Evolutionary conservation across 1,140 invertebrate species (phyloP).

Genomic region (Zaprionus inermis): DNA sequence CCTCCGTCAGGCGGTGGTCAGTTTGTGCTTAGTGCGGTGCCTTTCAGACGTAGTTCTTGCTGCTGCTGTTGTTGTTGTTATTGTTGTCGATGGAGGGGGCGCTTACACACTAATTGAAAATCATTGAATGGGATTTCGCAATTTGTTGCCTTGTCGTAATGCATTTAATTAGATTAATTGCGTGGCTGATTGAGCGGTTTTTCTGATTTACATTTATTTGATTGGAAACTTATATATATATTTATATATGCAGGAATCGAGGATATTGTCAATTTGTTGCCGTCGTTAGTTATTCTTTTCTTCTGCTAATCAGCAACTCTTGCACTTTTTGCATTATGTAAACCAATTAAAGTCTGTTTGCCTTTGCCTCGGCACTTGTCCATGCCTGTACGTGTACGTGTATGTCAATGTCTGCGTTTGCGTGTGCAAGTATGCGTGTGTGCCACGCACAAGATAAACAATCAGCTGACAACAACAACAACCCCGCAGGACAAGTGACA

Average conservation of each 20-base stretch:
- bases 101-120: constrained; percentile 73
- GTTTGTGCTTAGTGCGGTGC: constrained; percentile 7
- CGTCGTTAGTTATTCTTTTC: not conserved
- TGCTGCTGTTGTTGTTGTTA: constrained; percentile 10
- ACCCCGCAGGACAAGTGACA: constrained; percentile 5
- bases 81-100: constrained; percentile 50
- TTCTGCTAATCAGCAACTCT: not conserved
- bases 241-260: not conserved
- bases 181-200: constrained; percentile 15
- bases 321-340: constrained; percentile 1
- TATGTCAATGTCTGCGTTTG: not conserved
- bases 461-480: constrained; percentile 23
- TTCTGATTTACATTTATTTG: constrained; percentile 12
- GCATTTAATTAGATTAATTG: constrained; percentile 37
- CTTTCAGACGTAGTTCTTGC: constrained; percentile 6
- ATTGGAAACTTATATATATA: not conserved
- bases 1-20: constrained; percentile 41
- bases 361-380: constrained; percentile 3
- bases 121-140: constrained; percentile 48
- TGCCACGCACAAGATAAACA: constrained; percentile 29
- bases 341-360: constrained; percentile 29
- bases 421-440: not conserved
- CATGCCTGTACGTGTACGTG: not conserved
- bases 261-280: not conserved
- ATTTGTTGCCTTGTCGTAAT: constrained; percentile 19